Percentiles rank a stretch among this genome's conserved stretches.
Conservation (phyloP, 2,797 vertebrate species). For the Mareca strepera region DNA sequence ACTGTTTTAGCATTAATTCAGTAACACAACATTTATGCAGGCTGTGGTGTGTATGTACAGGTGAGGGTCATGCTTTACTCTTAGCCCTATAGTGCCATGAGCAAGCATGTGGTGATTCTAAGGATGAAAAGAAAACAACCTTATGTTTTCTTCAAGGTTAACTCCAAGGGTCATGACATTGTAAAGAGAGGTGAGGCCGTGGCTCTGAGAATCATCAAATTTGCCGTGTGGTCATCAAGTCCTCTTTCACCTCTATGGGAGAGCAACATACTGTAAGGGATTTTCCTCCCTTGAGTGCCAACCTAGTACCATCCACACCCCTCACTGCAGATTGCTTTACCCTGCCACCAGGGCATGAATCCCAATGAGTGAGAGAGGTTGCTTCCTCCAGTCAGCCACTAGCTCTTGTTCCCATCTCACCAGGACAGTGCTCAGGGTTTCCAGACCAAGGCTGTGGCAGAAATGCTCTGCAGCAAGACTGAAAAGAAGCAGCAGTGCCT, state of each 20-base stretch:
- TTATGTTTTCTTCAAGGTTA: not conserved
- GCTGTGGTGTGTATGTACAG: not conserved
- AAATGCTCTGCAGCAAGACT: not conserved
- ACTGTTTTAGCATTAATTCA: not conserved
- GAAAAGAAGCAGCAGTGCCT: not conserved
- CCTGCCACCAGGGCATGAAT: not conserved
- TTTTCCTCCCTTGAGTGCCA: accelerated
- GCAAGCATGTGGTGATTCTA: not conserved
- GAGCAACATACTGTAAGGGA: not conserved
- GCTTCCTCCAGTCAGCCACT: not conserved
- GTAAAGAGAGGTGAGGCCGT: not conserved
- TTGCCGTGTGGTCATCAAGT: not conserved
- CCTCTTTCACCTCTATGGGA: not conserved
- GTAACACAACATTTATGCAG: not conserved
- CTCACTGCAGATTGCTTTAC: not conserved
- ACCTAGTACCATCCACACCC: too few relatives aligned
- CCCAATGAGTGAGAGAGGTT: accelerated
- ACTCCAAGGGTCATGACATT: not conserved
- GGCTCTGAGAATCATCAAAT: not conserved
- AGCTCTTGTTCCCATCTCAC: not conserved
- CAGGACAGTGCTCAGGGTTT: not conserved
- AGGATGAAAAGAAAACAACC: not conserved
- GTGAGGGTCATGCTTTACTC: not conserved
- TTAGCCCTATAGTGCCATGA: not conserved
- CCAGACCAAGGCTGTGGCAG: not conserved